phyloP scores from a whole-genome alignment of 2,888 invertebrate species.

The Panzeria rudis region DNA sequence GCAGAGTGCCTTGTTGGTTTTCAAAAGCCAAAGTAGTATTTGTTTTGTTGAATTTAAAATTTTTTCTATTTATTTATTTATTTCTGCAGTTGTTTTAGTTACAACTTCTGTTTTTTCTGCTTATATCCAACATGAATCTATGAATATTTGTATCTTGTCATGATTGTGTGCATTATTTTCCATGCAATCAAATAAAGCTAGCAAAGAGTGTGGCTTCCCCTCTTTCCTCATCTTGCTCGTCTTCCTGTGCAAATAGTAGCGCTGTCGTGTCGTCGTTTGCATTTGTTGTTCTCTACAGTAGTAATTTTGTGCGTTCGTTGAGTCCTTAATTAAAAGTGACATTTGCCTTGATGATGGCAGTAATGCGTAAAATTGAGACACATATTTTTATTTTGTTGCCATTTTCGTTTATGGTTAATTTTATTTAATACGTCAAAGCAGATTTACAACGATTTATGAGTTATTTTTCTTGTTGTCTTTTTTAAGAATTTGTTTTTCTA shows the following conservation, averaged over 20 bases:
- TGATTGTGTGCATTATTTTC: slow-evolving; percentile 63
- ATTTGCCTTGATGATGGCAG: slow-evolving; percentile 66
- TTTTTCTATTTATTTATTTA: slow-evolving; percentile 42
- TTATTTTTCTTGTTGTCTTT: neutral
- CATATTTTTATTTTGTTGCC: slow-evolving; percentile 39
- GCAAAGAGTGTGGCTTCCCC: neutral
- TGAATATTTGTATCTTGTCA: slow-evolving; percentile 70
- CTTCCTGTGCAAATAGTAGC: slow-evolving; percentile 13
- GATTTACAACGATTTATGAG: slow-evolving; percentile 14
- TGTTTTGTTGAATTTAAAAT: slow-evolving; percentile 47
- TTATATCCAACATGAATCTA: slow-evolving; percentile 37
- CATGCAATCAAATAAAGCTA: slow-evolving; percentile 54
- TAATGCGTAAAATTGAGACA: slow-evolving; percentile 70
- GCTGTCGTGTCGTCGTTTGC: neutral
- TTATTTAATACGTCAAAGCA: neutral
- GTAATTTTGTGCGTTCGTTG: slow-evolving; percentile 29
- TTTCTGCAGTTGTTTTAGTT: slow-evolving; percentile 55
- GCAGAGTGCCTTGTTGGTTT: slow-evolving; percentile 61
- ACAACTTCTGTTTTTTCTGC: slow-evolving; percentile 2
- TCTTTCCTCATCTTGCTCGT: neutral
- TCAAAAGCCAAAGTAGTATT: slow-evolving; percentile 65
- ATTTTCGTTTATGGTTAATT: slow-evolving; percentile 33
- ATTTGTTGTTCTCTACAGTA: neutral
- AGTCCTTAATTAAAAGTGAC: slow-evolving; percentile 69
- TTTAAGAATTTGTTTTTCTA: too few relatives aligned